phyloP scores from a whole-genome alignment of 2,888 invertebrate genomes.

The Entomobrya multifasciata region DNA sequence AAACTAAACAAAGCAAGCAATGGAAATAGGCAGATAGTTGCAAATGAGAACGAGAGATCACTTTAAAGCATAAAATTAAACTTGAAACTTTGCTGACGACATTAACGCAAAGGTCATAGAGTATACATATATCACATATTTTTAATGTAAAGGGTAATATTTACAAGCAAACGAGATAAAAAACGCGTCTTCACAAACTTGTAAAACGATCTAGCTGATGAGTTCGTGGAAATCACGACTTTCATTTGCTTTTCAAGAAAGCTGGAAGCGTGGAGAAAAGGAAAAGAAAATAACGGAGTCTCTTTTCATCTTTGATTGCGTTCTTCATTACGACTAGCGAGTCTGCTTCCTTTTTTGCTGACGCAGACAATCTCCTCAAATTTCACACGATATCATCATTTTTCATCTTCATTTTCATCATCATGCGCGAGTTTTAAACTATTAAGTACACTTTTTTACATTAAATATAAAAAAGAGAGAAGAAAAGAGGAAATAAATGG shows the following conservation, averaged over 20 bases:
- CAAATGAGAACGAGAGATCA: not conserved
- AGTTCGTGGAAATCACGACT: not conserved
- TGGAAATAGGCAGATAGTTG: not conserved
- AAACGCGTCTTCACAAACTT: too few species aligned
- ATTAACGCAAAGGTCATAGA: not conserved
- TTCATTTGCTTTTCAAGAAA: not conserved
- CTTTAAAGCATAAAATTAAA: constrained; percentile 9
- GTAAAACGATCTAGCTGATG: too few species aligned
- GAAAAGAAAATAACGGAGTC: not conserved
- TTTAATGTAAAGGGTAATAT: too few species aligned
- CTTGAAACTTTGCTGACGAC: not conserved
- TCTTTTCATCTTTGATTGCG: constrained; percentile 11
- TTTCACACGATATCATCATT: not conserved
- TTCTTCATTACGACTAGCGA: not conserved
- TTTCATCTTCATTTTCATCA: not conserved
- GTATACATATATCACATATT: not conserved
- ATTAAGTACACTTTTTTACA: not conserved
- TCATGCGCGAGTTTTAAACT: not conserved
- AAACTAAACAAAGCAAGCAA: not conserved
- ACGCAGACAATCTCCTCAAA: not conserved
- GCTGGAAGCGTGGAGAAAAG: not conserved
- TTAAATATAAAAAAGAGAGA: not conserved
- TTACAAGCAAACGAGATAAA: too few species aligned
- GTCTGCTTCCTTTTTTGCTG: not conserved
- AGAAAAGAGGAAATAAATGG: not conserved